phyloP scores from a whole-genome alignment of 2,113 vertebrate species.

The Anser brachyrhynchus region DNA sequence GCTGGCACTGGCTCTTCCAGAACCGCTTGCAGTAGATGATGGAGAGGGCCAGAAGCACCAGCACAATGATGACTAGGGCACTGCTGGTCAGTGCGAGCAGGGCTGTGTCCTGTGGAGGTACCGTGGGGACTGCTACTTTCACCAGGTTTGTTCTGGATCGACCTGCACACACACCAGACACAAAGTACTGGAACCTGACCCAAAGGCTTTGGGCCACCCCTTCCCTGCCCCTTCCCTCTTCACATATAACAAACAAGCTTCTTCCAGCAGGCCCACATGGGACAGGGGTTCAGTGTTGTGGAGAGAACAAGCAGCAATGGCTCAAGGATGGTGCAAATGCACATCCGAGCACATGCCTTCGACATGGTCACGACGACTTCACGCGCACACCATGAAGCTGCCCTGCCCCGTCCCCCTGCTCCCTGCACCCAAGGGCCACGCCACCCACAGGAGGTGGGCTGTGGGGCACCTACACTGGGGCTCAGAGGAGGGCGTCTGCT shows the following conservation, averaged over 20 bases:
- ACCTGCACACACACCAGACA: constrained; percentile 66
- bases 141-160: constrained; percentile 62
- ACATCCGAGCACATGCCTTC: rapidly evolving
- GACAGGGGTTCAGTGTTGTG: not conserved
- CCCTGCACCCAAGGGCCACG: rapidly evolving
- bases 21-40: constrained; percentile 79
- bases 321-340: no score
- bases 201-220: rapidly evolving
- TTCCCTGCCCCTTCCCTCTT: not conserved
- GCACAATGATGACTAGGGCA: constrained; percentile 71
- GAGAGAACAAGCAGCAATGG: not conserved
- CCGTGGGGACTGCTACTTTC: constrained; percentile 49
- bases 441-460: rapidly evolving
- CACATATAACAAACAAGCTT: rapidly evolving
- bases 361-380: rapidly evolving
- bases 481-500: constrained; percentile 72
- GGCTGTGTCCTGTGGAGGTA: constrained; percentile 58
- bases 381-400: rapidly evolving
- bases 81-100: constrained; percentile 75
- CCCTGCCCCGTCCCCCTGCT: rapidly evolving
- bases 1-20: constrained; percentile 76
- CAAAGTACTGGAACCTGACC: not conserved
- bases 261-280: not conserved
- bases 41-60: constrained; percentile 76
- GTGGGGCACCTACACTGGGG: constrained; percentile 74